Evolutionary conservation across 2,113 vertebrate species (phyloP), one percentile per base, ranked within the genome.

Genomic region (Gymnogyps californianus): DNA sequence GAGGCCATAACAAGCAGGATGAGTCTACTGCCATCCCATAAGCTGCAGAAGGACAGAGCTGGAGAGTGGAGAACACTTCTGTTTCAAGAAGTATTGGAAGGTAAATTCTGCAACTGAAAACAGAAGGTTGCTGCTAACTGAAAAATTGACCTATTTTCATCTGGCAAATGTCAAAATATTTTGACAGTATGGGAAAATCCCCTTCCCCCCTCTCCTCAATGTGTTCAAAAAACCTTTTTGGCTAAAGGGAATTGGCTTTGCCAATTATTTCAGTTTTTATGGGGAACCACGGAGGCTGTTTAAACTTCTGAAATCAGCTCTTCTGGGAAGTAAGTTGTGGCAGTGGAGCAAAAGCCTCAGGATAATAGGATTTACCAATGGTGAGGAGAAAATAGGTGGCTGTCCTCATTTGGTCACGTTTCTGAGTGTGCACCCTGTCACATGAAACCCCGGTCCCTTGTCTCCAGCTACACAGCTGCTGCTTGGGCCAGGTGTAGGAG

Each of bases 401-500:
- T 88, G 54, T 69, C 11, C 34, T 70, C 20, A 19, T 57, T 57
- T 65, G 49, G 34, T 91, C 14, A 4, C 8, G 6, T 87, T 49
- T 64, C 34, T 57, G 76, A 67, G 26, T 3, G 34, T 19, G 18
- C 13, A n/a, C 12, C 8, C 13, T 49, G 15, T 21, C 38, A 61
- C 5, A 2, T 11, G 58, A 70, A 34, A 36, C n/a, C 28, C 12
- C 24, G 52, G 13, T 8, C 14, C 14, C 28, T 61, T 1, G 3
- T 64, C 25, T 72, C 42, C 46, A 77, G 76, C 49, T 62, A 10
- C 0, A 0, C 28, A 83, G 46, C 34, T 0, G 2, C 36, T 0
- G 0, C 61, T 32, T 1, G 4, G 38, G 31, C n/a, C 2, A 1
- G 2, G 8, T 21, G 7, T 2, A 6, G 55, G 22, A 82, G 17